These are phyloP conservation scores for Drosophila mettleri DNA, from an alignment of 2,888 invertebrate species.

Conservation along the genomic window DNA sequence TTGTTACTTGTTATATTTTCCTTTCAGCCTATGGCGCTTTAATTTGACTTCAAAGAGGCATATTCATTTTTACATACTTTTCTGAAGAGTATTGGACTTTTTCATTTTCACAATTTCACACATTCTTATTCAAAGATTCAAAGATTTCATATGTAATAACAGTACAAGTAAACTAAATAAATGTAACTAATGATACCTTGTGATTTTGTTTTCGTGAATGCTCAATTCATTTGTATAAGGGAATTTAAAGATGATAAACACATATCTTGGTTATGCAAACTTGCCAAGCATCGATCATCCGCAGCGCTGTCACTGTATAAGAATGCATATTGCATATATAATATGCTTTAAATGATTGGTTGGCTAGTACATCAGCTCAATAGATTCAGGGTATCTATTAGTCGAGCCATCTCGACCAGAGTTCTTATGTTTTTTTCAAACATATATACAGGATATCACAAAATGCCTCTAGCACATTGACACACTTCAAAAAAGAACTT, in stretches of 20 bases:
- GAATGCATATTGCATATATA: no score
- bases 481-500: slow-evolving; percentile 52
- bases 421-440: not conserved
- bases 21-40: slow-evolving; percentile 27
- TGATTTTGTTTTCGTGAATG: not conserved
- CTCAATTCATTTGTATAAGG: no score
- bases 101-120: not conserved
- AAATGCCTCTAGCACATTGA: slow-evolving; percentile 50
- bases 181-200: not conserved
- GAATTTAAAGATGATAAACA: no score
- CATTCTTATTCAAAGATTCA: slow-evolving; percentile 39
- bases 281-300: no score
- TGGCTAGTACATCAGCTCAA: no score
- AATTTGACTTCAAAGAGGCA: slow-evolving; percentile 39
- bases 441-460: not conserved
- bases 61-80: slow-evolving; percentile 18
- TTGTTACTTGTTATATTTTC: no score
- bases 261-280: no score
- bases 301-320: no score
- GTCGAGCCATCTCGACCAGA: no score
- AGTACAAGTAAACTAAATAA: not conserved
- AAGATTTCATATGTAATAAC: slow-evolving; percentile 26
- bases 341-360: no score
- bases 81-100: not conserved
- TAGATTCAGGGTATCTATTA: no score